Base-by-base conservation (phyloP, 2,888 invertebrate genomes). In the Phytoseiulus persimilis region DNA sequence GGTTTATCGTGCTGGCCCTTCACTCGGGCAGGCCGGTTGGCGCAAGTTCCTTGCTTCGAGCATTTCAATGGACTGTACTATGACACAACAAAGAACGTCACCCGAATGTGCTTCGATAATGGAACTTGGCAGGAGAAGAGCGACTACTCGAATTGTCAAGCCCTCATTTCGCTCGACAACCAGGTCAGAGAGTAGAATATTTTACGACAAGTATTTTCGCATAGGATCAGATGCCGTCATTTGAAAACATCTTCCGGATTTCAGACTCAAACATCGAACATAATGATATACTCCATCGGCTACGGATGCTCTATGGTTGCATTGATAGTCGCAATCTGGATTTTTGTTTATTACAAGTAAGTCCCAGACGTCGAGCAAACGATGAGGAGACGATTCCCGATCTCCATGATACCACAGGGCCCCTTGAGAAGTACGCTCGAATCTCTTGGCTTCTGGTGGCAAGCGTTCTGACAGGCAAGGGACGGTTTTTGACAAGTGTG, bases 311-410 rank as follows among this genome's bases (percentile, higher is more conserved):
- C 97, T 91, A 94, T 97, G 90, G 94, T 96, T 89, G 96, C 96
- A 23, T 94, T 97, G 90, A 94, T 95, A 89, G 94, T 96, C 90
- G 97, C 97, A 39, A 95, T 97, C 91, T 95, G 95, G 93, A 96
- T 97, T 91, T 97, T 97, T 93, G 93, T 96, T 91, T 96, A 96
- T 93, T 97, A 96, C 94, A 97, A 96, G 97, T 97, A 93, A 95
- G 96, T 94, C 28, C 65, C 18, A 18, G 28, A 3, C 18, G 1
- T 28, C 18, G 1, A 18, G 18, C 18, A 9, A 39, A 91, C 39
- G 14, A 91, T 89, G 91, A 91, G 91, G 39, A 39, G 39, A 39
- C n/a, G 39, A 39, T 39, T 39, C 39, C n/a, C n/a, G n/a, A n/a
- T 39, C 39, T 6, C 39, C 3, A 39, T 9, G 39, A 39, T 6